Evolutionary conservation across 2,113 vertebrate genomes (phyloP).

Genomic region (Alces alces): DNA sequence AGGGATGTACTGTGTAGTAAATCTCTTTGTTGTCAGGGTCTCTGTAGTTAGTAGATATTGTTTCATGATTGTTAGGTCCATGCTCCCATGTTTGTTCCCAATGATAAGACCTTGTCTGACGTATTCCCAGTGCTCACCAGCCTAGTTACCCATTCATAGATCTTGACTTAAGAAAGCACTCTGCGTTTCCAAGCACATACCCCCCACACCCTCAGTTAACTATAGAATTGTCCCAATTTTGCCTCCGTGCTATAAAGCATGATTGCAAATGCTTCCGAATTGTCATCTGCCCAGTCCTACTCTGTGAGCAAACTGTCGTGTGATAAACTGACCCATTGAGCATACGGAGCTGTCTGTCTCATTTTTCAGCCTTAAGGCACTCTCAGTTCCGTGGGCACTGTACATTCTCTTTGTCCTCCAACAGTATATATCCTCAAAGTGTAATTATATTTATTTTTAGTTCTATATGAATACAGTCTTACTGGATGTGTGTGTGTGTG

Average conservation of each 20-base stretch:
- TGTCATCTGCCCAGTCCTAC: neutral
- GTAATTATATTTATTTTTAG: neutral
- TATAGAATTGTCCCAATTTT: neutral
- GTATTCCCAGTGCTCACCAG: neutral
- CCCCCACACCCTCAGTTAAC: neutral
- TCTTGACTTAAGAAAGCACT: neutral
- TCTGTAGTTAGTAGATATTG: neutral
- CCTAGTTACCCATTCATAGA: neutral
- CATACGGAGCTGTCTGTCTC: neutral
- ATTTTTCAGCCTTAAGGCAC: neutral
- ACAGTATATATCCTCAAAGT: neutral
- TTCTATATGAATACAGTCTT: neutral
- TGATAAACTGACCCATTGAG: neutral
- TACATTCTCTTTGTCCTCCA: too few species aligned
- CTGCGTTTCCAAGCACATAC: neutral
- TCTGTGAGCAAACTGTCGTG: neutral
- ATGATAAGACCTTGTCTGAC: neutral
- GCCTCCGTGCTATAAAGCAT: neutral
- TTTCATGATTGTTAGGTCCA: neutral
- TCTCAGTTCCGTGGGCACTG: neutral
- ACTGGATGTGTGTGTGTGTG: neutral
- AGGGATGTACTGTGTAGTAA: neutral
- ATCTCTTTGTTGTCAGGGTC: neutral
- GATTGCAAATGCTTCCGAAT: neutral
- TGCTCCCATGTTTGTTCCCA: neutral